These are phyloP conservation scores for Priocnemis perturbator DNA, from an alignment of 2,888 invertebrate species.

Conservation along the genomic window DNA sequence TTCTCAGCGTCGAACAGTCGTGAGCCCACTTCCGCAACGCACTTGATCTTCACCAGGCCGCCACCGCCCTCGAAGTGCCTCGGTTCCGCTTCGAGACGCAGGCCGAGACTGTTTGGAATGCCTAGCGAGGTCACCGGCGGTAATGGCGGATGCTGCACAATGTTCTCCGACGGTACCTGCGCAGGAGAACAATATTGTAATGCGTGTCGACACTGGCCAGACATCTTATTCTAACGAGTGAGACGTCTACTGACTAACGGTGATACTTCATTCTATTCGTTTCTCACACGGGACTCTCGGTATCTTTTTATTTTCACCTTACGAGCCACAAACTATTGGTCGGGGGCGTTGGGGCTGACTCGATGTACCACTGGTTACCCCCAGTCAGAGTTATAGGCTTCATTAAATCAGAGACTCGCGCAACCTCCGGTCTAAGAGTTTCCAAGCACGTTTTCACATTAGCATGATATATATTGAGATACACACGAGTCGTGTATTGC, in stretches of 20 bases:
- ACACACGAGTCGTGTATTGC: too few relatives aligned
- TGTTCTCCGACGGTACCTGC: slow-evolving; percentile 59
- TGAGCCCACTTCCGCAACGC: slow-evolving; percentile 62
- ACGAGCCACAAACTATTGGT: too few relatives aligned
- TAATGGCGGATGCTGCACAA: slow-evolving; percentile 49
- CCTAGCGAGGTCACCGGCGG: slow-evolving; percentile 34
- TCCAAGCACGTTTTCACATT: too few relatives aligned
- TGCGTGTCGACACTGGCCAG: not conserved
- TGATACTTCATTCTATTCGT: too few relatives aligned
- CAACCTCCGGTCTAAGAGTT: too few relatives aligned
- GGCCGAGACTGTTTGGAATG: slow-evolving; percentile 59
- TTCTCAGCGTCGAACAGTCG: slow-evolving; percentile 47
- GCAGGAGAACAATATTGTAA: slow-evolving; percentile 14
- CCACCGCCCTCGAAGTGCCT: slow-evolving; percentile 54
- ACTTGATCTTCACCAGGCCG: slow-evolving; percentile 56
- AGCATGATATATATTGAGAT: too few relatives aligned
- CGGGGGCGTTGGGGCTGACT: too few relatives aligned
- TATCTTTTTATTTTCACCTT: too few relatives aligned
- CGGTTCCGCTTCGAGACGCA: slow-evolving; percentile 61
- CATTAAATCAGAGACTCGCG: too few relatives aligned
- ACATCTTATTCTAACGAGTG: not conserved
- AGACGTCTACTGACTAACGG: not conserved
- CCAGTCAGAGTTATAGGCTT: too few relatives aligned
- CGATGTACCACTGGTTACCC: too few relatives aligned
- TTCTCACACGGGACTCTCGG: too few relatives aligned